Evolutionary conservation across 2,113 vertebrate genomes (phyloP), one percentile per base, ranked within the genome.

Genomic region (Mirounga angustirostris): DNA sequence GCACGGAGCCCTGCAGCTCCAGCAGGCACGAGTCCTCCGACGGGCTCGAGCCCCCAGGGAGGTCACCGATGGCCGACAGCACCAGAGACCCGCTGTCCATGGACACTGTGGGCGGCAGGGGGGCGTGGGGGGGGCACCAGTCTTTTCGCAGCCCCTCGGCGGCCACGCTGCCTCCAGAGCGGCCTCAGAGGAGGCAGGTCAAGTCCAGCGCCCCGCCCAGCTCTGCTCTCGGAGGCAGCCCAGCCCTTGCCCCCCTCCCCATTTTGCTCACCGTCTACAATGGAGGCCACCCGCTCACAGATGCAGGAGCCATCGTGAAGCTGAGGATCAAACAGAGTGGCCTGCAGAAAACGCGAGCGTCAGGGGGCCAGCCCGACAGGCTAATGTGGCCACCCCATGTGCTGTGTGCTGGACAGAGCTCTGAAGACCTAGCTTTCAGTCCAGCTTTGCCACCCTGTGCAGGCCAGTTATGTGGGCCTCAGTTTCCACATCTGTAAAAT

Each of bases 11-110:
- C 88, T 99, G 99, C 43, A 99, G 98, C 98, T 99, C 99, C 99
- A 99, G 97, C 97, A 99, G 98, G 97, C 99, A 99, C 0, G 99
- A 99, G 98, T 99, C 99, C 98, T 99, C 99, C 0, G 99, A 99
- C 0, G 99, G 99, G 94, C 99, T 99, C 92, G 99, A 99, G 98
- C 99, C 99, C 7, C 99, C 99, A 0, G 99, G 99, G 97, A 99
- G 99, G 98, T 99, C 99, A 76, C 99, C 99, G 52, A 99, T 99
- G 98, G 99, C 99, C 0, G 99, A 99, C 99, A 99, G 99, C 97
- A 99, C 98, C 97, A 99, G 99, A 83, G 99, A 99, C 10, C 99
- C 99, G 30, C 99, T 99, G 98, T 99, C 99, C 99, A 99, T 99
- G 83, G 99, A 99, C 58, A 99, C 99, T 99, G 97, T 0, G 7